Percentiles rank a stretch among this genome's conserved stretches.
phyloP scores from a whole-genome alignment of 2,888 invertebrate genomes.

The Opisthograptis luteolata region DNA sequence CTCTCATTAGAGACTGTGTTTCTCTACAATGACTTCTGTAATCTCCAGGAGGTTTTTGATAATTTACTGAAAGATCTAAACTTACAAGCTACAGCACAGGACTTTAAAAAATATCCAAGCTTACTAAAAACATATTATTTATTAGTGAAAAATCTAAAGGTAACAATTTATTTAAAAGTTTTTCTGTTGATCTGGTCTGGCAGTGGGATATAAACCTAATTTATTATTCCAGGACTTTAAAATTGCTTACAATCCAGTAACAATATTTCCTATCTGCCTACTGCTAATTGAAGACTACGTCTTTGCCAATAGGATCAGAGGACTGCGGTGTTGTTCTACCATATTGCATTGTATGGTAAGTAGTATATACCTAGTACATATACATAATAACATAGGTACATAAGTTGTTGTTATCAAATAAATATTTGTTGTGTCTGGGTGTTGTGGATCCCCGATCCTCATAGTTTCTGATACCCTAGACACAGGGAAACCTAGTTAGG shows the following conservation, averaged over 20 bases:
- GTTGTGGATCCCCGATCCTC: too few relatives aligned
- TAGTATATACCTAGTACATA: too few relatives aligned
- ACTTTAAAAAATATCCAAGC: slow-evolving; percentile 68
- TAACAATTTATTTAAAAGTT: slow-evolving; percentile 22
- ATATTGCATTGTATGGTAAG: slow-evolving; percentile 66
- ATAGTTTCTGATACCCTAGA: too few relatives aligned
- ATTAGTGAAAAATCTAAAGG: slow-evolving; percentile 56
- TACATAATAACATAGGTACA: too few relatives aligned
- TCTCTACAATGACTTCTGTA: slow-evolving; percentile 41
- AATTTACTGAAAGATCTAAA: slow-evolving; percentile 59
- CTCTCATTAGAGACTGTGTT: slow-evolving; percentile 52
- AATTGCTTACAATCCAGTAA: slow-evolving; percentile 51
- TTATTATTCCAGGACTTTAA: slow-evolving; percentile 58
- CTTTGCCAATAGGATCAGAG: slow-evolving; percentile 60
- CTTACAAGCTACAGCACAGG: slow-evolving; percentile 55
- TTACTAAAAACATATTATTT: slow-evolving; percentile 63
- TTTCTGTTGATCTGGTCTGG: slow-evolving; percentile 13
- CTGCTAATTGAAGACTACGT: slow-evolving; percentile 68
- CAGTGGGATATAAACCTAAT: neutral
- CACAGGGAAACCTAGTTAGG: too few relatives aligned
- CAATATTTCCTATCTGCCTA: slow-evolving; percentile 61
- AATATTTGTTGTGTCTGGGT: too few relatives aligned
- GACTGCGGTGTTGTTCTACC: slow-evolving; percentile 56
- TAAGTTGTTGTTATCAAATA: too few relatives aligned
- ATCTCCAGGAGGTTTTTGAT: slow-evolving; percentile 64